Conservation (phyloP, 2,888 invertebrate genomes). For the Tetrapedia diversipes region DNA sequence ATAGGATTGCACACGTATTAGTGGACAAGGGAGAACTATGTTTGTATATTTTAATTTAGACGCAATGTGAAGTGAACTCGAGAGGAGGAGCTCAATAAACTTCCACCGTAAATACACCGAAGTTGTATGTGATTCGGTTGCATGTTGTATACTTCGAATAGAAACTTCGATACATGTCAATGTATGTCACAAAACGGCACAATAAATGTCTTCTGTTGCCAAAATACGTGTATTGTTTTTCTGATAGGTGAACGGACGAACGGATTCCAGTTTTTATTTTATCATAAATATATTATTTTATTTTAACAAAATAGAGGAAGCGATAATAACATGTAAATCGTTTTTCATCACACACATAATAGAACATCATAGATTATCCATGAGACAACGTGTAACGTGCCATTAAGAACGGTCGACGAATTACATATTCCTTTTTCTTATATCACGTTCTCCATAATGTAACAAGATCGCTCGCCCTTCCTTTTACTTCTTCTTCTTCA, state of each 20-base stretch:
- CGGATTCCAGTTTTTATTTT: slow-evolving; percentile 30
- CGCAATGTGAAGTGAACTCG: slow-evolving; percentile 5
- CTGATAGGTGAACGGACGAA: slow-evolving; percentile 3
- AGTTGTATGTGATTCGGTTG: slow-evolving; percentile 15
- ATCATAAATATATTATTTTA: slow-evolving; percentile 72
- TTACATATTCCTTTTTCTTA: slow-evolving; percentile 5
- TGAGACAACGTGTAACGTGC: slow-evolving; percentile 14
- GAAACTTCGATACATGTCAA: slow-evolving; percentile 32
- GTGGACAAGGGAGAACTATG: slow-evolving; percentile 18
- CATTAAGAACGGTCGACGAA: background rate
- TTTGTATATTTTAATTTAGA: slow-evolving; percentile 37
- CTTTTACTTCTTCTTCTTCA: slow-evolving; percentile 90
- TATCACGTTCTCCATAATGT: background rate
- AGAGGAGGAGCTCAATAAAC: slow-evolving; percentile 7
- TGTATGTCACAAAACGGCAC: slow-evolving; percentile 52
- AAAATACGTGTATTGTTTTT: slow-evolving; percentile 20
- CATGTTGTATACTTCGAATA: slow-evolving; percentile 44
- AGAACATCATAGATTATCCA: background rate
- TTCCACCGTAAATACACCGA: background rate
- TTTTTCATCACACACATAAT: slow-evolving; percentile 24
- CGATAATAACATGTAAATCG: slow-evolving; percentile 47
- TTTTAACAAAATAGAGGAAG: slow-evolving; percentile 70
- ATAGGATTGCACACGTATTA: slow-evolving; percentile 11
- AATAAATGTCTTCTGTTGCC: slow-evolving; percentile 64
- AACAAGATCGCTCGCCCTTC: background rate